Evolutionary conservation across 2,888 invertebrate genomes (phyloP).

Genomic region (Drosophila kanekoi): DNA sequence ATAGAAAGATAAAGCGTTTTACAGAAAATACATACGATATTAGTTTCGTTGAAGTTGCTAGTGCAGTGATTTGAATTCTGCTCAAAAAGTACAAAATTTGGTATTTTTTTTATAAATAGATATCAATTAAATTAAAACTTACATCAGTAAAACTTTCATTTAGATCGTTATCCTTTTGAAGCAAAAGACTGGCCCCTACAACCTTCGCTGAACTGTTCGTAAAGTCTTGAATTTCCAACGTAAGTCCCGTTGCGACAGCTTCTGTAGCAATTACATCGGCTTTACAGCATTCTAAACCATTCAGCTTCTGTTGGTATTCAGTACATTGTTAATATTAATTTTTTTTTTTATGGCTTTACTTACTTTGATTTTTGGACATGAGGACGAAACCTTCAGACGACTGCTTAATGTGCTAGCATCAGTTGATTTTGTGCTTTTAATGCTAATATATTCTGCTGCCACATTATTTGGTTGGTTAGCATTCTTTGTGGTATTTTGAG

Average conservation of each 20-base stretch:
- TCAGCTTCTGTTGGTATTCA: conserved; percentile 43
- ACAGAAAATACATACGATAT: conserved; percentile 91
- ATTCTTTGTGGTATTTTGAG: conserved; percentile 37
- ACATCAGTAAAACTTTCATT: conserved; percentile 93
- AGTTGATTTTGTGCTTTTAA: conserved; percentile 44
- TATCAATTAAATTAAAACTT: conserved; percentile 85
- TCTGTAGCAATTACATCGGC: conserved; percentile 28
- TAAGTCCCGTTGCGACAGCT: conserved; percentile 29
- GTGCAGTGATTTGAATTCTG: conserved; percentile 96
- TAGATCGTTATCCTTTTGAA: conserved; percentile 80
- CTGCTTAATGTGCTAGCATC: conserved; percentile 48
- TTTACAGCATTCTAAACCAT: conserved; percentile 50
- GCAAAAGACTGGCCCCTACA: conserved; percentile 53
- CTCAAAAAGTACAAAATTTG: conserved; percentile 84
- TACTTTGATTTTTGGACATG: conserved; percentile 58
- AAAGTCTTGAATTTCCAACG: conserved; percentile 57
- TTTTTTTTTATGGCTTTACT: conserved; percentile 12
- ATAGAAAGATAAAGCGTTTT: neutral
- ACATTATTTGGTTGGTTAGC: conserved; percentile 44
- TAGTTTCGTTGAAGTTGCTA: conserved; percentile 95
- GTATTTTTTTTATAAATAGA: neutral
- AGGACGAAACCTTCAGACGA: conserved; percentile 42
- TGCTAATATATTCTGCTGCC: conserved; percentile 36
- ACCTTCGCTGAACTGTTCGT: conserved; percentile 50
- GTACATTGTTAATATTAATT: conserved; percentile 1